Evolutionary conservation across 2,113 vertebrate genomes (phyloP).

Genomic region (Aplodontia rufa): DNA sequence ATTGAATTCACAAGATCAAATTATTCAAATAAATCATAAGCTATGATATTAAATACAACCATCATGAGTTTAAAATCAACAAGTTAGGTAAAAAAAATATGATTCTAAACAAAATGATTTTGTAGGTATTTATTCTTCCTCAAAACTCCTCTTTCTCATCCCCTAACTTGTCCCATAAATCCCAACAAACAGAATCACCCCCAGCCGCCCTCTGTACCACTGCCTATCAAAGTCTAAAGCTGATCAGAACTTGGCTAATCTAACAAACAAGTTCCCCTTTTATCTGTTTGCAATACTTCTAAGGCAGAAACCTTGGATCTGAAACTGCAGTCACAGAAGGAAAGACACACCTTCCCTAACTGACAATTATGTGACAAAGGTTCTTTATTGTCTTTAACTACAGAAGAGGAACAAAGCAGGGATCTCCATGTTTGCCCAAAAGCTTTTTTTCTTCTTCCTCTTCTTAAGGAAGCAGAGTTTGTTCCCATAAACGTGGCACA

Average conservation of each 20-base stretch:
- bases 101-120: not conserved
- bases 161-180: not conserved
- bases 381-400: not conserved
- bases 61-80: not conserved
- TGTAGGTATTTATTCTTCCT: not conserved
- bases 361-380: not conserved
- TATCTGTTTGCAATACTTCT: not conserved
- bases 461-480: not conserved
- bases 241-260: not conserved
- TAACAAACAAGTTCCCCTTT: not conserved
- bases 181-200: not conserved
- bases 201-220: not conserved
- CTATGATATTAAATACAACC: not conserved
- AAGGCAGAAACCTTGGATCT: not conserved
- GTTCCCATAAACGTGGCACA: not conserved
- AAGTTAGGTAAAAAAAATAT: not conserved
- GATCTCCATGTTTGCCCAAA: not conserved
- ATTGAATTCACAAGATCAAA: not conserved
- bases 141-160: not conserved
- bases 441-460: not conserved
- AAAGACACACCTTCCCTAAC: not conserved
- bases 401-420: not conserved
- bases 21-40: not conserved
- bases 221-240: not conserved
- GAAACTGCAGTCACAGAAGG: not conserved